phyloP scores from a whole-genome alignment of 2,113 vertebrate species.

The Perognathus longimembris region DNA sequence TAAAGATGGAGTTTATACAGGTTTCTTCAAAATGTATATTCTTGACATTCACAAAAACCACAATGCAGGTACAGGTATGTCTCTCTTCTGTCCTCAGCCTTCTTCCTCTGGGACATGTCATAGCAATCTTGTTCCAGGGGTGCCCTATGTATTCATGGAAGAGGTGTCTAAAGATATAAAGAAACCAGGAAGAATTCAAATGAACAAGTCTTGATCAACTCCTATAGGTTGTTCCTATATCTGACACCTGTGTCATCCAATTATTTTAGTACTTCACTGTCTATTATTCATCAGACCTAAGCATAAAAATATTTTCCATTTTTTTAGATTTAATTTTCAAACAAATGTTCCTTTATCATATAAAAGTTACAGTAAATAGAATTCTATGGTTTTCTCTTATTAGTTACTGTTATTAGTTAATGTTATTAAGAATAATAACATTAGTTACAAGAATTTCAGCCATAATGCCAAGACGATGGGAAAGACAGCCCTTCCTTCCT shows the following conservation, averaged over 20 bases:
- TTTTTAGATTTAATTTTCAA: neutral
- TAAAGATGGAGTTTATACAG: neutral
- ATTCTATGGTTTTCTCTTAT: neutral
- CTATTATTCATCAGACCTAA: neutral
- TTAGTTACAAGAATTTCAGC: neutral
- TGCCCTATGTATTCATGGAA: neutral
- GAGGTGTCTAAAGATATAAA: neutral
- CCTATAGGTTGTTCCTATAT: neutral
- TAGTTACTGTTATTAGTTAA: too few relatives aligned
- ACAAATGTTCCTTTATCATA: too few relatives aligned
- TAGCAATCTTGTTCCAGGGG: neutral
- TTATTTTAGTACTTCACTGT: neutral
- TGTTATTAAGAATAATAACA: too few relatives aligned
- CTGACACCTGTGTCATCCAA: neutral
- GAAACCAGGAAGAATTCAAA: neutral
- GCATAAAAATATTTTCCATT: neutral
- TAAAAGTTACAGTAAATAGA: neutral
- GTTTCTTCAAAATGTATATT: neutral
- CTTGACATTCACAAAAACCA: neutral
- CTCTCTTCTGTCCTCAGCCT: neutral
- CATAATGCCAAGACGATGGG: neutral
- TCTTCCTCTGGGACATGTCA: fast-evolving
- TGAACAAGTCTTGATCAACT: neutral
- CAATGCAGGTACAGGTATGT: neutral
- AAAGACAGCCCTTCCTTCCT: too few relatives aligned